These are phyloP conservation scores for Melanotaenia trifasciata DNA, from an alignment of 2,797 vertebrate genomes.

Conservation along the genomic window DNA sequence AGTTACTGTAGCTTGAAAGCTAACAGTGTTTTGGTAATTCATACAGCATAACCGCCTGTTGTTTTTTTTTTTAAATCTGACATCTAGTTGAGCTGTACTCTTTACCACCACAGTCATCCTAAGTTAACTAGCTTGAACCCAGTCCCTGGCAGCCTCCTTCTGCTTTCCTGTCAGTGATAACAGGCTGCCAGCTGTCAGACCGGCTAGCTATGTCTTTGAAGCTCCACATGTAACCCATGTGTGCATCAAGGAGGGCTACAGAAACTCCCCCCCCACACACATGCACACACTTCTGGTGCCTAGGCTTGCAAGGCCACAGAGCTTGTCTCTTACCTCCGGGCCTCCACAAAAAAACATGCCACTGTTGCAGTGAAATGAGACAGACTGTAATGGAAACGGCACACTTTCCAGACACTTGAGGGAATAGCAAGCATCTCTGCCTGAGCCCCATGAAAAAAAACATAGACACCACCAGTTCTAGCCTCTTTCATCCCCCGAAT, in stretches of 20 bases:
- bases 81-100: slow-evolving; percentile 16
- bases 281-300: slow-evolving; percentile 35
- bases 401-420: slow-evolving; percentile 85
- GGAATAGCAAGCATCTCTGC: slow-evolving; percentile 83
- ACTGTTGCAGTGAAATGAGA: slow-evolving; percentile 73
- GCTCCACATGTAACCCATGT: slow-evolving; percentile 65
- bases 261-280: slow-evolving; percentile 4
- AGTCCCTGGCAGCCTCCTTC: slow-evolving; percentile 40
- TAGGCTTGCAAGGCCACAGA: slow-evolving; percentile 49
- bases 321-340: slow-evolving; percentile 62
- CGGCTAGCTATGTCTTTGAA: slow-evolving; percentile 65
- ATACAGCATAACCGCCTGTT: background rate
- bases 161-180: slow-evolving; percentile 64
- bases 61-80: slow-evolving; percentile 1
- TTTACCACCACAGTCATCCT: slow-evolving; percentile 22
- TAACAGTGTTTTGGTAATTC: slow-evolving; percentile 5
- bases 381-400: slow-evolving; percentile 77
- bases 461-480: slow-evolving; percentile 42
- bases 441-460: slow-evolving; percentile 74
- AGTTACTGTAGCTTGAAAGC: background rate
- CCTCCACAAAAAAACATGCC: slow-evolving; percentile 79
- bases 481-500: background rate
- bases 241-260: slow-evolving; percentile 61
- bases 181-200: slow-evolving; percentile 54
- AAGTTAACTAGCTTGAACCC: slow-evolving; percentile 38